Evolutionary conservation across 2,888 invertebrate genomes (phyloP), one percentile per base, ranked within the genome.

Genomic region (Drosophila borborema): DNA sequence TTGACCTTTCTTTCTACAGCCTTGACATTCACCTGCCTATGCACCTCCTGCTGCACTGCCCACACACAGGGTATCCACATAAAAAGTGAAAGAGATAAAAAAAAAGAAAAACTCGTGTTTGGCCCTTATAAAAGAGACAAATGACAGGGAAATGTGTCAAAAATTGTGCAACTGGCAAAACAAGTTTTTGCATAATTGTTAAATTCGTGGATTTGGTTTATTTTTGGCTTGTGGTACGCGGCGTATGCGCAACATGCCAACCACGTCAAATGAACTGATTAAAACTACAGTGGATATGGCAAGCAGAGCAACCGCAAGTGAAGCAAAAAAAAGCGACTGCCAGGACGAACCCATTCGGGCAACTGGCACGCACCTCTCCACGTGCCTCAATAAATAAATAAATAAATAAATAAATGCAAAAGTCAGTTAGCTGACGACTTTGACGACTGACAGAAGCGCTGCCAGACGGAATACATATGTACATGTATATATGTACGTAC

Each of bases 371-470:
- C 78, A 77, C 70, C 63, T 34, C 51, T 7, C 12, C 40, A 40
- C 54, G 54, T 28, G 59, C 74, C 51, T 43, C 75, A 56, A 79
- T 73, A 77, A 82, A 86, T 86, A 77, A 82, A 86, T 86, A 84
- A 82, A 86, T 86, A 84, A 83, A 82, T 83, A 77, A 77, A 79
- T 79, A 75, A 79, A 78, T 79, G 86, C 86, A 74, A 85, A 85
- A 85, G 81, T 85, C 86, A 73, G 79, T 64, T 81, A 68, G 51
- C 72, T 80, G 85, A 80, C 84, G 79, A 53, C 48, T 53, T 20
- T 59, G 62, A 45, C 43, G 64, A 56, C 45, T 58, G 58, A 61
- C 41, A 20, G n/a, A 38, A 18, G 28, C 43, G 31, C 6, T 16
- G 31, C 28, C 38, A 54, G 9, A 16, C 54, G 34, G 6, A 28